These are phyloP conservation scores for Crioceris asparagi DNA, from an alignment of 2,888 invertebrate species.

Conservation along the genomic window DNA sequence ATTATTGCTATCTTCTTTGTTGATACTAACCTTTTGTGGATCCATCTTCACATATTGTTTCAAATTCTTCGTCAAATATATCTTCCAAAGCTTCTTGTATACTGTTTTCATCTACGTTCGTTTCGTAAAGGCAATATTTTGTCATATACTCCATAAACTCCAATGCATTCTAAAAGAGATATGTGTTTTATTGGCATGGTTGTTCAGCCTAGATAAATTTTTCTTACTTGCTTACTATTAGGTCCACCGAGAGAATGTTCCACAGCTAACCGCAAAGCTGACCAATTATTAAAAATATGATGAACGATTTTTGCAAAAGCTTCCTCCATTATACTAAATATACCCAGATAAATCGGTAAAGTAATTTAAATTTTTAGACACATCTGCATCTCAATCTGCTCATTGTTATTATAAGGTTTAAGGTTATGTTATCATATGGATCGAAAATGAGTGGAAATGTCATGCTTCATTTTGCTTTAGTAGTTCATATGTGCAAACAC, in stretches of 20 bases:
- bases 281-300: constrained; percentile 61
- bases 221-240: constrained; percentile 52
- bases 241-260: constrained; percentile 65
- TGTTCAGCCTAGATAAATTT: constrained; percentile 2
- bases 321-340: constrained; percentile 31
- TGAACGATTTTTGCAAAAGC: constrained; percentile 52
- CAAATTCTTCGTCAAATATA: constrained; percentile 62
- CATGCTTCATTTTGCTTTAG: too few species aligned
- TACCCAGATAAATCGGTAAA: too few species aligned
- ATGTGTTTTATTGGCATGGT: not conserved
- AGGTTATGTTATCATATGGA: too few species aligned
- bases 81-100: constrained; percentile 56
- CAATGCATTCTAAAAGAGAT: constrained; percentile 45
- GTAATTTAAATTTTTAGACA: too few species aligned
- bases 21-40: constrained; percentile 47
- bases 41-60: constrained; percentile 60
- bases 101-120: constrained; percentile 46
- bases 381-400: too few species aligned
- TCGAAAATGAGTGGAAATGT: too few species aligned
- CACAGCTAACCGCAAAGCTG: constrained; percentile 57
- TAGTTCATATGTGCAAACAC: too few species aligned
- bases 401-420: too few species aligned
- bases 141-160: constrained; percentile 54
- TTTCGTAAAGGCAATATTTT: constrained; percentile 48
- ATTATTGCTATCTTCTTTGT: not conserved